phyloP scores from a whole-genome alignment of 2,888 invertebrate species.

The Notodonta dromedarius region DNA sequence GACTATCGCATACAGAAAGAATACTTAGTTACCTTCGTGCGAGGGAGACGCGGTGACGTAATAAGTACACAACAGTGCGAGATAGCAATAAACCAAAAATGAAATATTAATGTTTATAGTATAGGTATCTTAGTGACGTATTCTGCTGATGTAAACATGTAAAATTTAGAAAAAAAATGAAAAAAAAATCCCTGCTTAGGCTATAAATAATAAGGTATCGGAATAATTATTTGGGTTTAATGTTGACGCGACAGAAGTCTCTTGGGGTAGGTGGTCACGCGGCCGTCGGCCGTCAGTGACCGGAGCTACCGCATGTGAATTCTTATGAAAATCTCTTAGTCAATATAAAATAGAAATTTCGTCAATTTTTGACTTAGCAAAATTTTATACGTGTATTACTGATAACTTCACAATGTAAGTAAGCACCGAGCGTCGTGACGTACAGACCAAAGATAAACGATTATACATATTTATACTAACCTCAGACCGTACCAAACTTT shows the following conservation, averaged over 20 bases:
- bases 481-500: constrained; percentile 82
- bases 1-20: constrained; percentile 75
- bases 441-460: constrained; percentile 81
- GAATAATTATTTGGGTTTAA: constrained; percentile 65
- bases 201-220: constrained; percentile 76
- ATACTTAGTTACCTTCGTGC: constrained; percentile 68
- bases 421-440: constrained; percentile 70
- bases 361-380: constrained; percentile 84
- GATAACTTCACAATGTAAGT: constrained; percentile 65
- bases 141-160: constrained; percentile 80
- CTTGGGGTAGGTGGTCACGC: constrained; percentile 69
- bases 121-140: constrained; percentile 79
- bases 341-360: constrained; percentile 81
- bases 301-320: constrained; percentile 76
- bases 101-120: constrained; percentile 78
- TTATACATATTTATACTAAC: constrained; percentile 80
- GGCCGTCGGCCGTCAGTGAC: constrained; percentile 52
- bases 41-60: constrained; percentile 49
- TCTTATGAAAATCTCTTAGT: constrained; percentile 84
- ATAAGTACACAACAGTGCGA: constrained; percentile 68
- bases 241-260: constrained; percentile 72
- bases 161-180: constrained; percentile 74
- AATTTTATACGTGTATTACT: constrained; percentile 82
- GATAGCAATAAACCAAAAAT: constrained; percentile 84
- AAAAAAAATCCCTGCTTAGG: constrained; percentile 82